A percentile compares a stretch with the other conserved stretches of the same genome.
These are phyloP conservation scores for Drosophila orena DNA, from an alignment of 1,140 invertebrate genomes.

Conservation along the genomic window DNA sequence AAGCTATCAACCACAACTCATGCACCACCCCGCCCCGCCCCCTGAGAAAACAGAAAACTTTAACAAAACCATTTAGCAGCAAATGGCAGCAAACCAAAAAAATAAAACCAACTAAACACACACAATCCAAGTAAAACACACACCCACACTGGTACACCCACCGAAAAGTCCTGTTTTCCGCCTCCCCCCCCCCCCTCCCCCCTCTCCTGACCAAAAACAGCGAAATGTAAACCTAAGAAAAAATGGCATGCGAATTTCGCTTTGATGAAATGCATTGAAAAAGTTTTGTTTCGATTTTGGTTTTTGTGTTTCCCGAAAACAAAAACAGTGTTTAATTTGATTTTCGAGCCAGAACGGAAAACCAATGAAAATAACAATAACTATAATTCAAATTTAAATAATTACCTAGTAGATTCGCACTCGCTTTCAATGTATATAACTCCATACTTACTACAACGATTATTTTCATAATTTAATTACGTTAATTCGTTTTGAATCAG, in stretches of 20 bases:
- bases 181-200: too few species aligned
- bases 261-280: conserved; percentile 65
- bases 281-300: conserved; percentile 56
- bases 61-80: conserved; percentile 38
- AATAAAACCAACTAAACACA: conserved; percentile 17
- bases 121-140: conserved; percentile 9
- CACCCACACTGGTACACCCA: conserved; percentile 7
- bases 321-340: conserved; percentile 44
- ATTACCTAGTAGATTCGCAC: conserved; percentile 66
- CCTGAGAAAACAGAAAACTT: conserved; percentile 16
- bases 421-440: conserved; percentile 65
- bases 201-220: conserved; percentile 23
- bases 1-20: conserved; percentile 88
- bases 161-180: neutral
- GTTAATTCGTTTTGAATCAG: conserved; percentile 14
- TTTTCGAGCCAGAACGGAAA: conserved; percentile 31
- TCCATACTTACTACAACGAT: conserved; percentile 31
- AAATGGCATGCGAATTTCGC: conserved; percentile 82
- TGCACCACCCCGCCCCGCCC: conserved; percentile 50
- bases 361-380: conserved; percentile 43
- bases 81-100: conserved; percentile 29
- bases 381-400: conserved; percentile 52
- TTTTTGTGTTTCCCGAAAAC: conserved; percentile 49
- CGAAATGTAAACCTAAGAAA: conserved; percentile 57
- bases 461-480: conserved; percentile 34